Percentiles rank a stretch among this genome's conserved stretches.
These are phyloP conservation scores for Hozukius guyotensis DNA, from an alignment of 2,797 vertebrate genomes.

Conservation along the genomic window DNA sequence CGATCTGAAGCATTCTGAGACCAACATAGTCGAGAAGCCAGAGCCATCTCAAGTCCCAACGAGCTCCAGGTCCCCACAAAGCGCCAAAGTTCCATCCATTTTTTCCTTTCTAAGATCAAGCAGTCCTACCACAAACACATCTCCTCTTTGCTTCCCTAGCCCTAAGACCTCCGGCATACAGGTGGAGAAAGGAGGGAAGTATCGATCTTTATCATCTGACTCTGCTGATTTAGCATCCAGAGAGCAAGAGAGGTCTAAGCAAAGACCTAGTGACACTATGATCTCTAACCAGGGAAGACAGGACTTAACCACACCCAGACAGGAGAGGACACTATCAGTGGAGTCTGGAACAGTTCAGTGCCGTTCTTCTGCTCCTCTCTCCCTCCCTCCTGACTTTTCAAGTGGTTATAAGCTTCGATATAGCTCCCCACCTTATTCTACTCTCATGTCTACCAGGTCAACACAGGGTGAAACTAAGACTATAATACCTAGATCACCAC, in stretches of 20 bases:
- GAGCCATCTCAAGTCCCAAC: conserved; percentile 27
- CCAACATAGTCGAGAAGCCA: conserved; percentile 19
- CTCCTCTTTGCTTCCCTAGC: conserved; percentile 18
- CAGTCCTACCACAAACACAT: conserved; percentile 39
- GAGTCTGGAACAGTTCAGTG: conserved; percentile 48
- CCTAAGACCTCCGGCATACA: conserved; percentile 47
- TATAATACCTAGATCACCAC: conserved; percentile 22
- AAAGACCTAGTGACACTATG: conserved; percentile 23
- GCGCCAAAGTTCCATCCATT: conserved; percentile 59
- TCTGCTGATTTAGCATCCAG: conserved; percentile 36
- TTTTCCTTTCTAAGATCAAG: conserved; percentile 72
- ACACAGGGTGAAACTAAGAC: conserved; percentile 58
- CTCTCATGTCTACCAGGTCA: conserved; percentile 75
- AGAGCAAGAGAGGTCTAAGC: conserved; percentile 28
- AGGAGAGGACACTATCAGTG: conserved; percentile 52
- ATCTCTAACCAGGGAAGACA: conserved; percentile 53
- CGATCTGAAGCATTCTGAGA: conserved; percentile 46
- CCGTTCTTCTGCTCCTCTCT: conserved; percentile 44
- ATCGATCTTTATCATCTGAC: conserved; percentile 62
- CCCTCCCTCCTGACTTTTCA: conserved; percentile 71
- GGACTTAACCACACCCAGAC: conserved; percentile 29
- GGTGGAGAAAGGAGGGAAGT: conserved; percentile 45
- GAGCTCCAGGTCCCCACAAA: conserved; percentile 38
- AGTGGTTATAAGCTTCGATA: conserved; percentile 70
- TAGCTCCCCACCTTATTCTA: conserved; percentile 80